Conservation (phyloP, 2,797 vertebrate genomes). For the Microctenopoma steveboyesi region DNA sequence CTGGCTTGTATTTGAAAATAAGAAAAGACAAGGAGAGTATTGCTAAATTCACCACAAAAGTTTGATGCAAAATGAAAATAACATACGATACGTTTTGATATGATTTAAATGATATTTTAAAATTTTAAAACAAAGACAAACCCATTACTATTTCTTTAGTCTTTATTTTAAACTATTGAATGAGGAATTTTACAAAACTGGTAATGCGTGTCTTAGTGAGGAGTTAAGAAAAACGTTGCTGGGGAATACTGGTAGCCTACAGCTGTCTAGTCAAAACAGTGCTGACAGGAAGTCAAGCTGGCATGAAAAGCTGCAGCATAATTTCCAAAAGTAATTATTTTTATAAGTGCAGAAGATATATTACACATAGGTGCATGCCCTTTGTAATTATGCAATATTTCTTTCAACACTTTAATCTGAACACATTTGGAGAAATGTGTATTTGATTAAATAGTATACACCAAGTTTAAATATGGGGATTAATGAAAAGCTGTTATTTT, state of each 20-base stretch:
- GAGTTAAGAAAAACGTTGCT: neutral
- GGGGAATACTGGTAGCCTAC: neutral
- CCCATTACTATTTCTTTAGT: too few species aligned
- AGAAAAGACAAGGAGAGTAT: constrained; percentile 36
- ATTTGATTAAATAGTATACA: too few species aligned
- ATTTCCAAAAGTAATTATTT: neutral
- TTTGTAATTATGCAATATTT: neutral
- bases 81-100: neutral
- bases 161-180: too few species aligned
- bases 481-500: neutral
- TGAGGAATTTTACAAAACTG: too few species aligned
- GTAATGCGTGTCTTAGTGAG: neutral
- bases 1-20: constrained; percentile 53
- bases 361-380: neutral
- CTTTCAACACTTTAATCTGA: neutral
- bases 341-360: neutral
- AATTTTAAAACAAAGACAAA: too few species aligned
- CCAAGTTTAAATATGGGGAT: neutral
- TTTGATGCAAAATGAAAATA: constrained; percentile 12
- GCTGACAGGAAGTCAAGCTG: neutral
- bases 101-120: too few species aligned
- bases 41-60: constrained; percentile 14
- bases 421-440: too few species aligned
- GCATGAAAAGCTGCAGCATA: neutral
- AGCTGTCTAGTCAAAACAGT: neutral